These are phyloP conservation scores for Noctua fimbriata DNA, from an alignment of 2,888 invertebrate genomes.

Conservation along the genomic window DNA sequence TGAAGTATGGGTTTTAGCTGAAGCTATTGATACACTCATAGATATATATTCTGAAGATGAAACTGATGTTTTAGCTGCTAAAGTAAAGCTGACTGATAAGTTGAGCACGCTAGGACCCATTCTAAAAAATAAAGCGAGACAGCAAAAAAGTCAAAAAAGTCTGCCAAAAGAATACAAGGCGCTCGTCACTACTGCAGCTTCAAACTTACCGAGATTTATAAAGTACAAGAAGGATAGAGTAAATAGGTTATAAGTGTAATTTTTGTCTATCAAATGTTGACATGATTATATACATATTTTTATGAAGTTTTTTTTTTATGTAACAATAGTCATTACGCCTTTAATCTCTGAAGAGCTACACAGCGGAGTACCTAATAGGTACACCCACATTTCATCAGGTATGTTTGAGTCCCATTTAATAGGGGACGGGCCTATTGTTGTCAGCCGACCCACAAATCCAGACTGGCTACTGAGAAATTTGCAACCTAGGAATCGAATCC, in stretches of 20 bases:
- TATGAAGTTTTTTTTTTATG: neutral
- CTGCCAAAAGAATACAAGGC: slow-evolving; percentile 92
- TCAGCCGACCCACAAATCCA: too few relatives aligned
- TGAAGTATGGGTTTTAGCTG: slow-evolving; percentile 93
- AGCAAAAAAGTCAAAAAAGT: slow-evolving; percentile 92
- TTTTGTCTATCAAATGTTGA: slow-evolving; percentile 15
- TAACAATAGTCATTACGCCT: neutral
- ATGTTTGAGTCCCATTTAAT: too few relatives aligned
- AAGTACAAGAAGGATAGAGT: slow-evolving; percentile 91
- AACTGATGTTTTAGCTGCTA: slow-evolving; percentile 91
- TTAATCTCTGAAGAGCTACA: neutral
- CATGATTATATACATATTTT: slow-evolving; percentile 2
- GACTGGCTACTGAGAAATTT: too few relatives aligned
- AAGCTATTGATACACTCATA: slow-evolving; percentile 93
- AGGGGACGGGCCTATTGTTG: too few relatives aligned
- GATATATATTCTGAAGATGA: slow-evolving; percentile 95
- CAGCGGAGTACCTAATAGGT: too few relatives aligned
- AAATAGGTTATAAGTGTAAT: slow-evolving; percentile 75
- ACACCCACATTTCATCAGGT: too few relatives aligned
- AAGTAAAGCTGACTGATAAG: slow-evolving; percentile 92
- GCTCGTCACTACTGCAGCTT: slow-evolving; percentile 92
- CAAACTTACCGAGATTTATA: slow-evolving; percentile 93
- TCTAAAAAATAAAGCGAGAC: slow-evolving; percentile 92
- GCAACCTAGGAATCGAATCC: too few relatives aligned
- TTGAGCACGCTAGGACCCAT: slow-evolving; percentile 90